phyloP scores from a whole-genome alignment of 2,888 invertebrate species.

The Drosophila falleni region DNA sequence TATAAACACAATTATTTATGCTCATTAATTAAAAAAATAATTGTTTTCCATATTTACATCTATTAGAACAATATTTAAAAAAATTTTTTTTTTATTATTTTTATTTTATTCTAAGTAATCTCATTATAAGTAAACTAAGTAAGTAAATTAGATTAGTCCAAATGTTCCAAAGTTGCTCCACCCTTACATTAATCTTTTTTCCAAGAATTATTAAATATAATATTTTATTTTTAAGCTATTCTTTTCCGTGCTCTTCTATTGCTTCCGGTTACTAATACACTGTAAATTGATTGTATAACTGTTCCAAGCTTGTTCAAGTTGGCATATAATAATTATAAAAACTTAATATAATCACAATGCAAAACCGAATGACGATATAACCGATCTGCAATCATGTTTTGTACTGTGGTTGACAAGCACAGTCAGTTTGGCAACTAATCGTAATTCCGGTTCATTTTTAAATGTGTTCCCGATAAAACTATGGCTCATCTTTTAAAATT shows the following conservation, averaged over 20 bases:
- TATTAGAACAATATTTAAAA: no score
- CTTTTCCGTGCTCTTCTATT: background rate
- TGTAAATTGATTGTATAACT: background rate
- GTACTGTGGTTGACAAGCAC: background rate
- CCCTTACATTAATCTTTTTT: no score
- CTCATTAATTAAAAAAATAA: no score
- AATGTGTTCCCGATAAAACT: background rate
- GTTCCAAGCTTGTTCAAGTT: background rate
- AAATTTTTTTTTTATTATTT: no score
- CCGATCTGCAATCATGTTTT: constrained; percentile 2
- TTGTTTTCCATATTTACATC: no score
- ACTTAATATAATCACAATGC: background rate
- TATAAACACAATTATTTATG: no score
- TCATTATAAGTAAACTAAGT: no score
- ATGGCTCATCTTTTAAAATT: background rate
- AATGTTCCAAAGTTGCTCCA: no score
- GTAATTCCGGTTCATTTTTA: background rate
- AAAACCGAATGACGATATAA: background rate
- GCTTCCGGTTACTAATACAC: background rate
- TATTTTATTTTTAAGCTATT: background rate
- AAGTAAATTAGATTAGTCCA: no score
- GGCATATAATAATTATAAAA: background rate
- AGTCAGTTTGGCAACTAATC: background rate
- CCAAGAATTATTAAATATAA: background rate
- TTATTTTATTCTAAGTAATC: no score